These are phyloP conservation scores for Cyclargus thomasi DNA, from an alignment of 1,140 invertebrate genomes.

Conservation along the genomic window DNA sequence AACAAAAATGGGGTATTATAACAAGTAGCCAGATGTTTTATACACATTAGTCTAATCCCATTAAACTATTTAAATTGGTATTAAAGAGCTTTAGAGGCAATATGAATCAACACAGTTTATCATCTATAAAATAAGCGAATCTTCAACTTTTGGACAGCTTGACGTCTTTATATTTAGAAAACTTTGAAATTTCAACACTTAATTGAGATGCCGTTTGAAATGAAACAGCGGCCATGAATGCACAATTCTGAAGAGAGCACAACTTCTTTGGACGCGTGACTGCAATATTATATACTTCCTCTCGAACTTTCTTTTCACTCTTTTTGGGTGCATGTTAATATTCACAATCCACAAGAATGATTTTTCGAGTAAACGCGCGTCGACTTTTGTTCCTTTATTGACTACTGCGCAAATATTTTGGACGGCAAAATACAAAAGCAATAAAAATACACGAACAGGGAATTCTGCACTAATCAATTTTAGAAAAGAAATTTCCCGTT, in stretches of 20 bases:
- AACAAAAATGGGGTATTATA: slow-evolving; percentile 4
- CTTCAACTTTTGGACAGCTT: neutral
- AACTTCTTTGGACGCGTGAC: neutral
- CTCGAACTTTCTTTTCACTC: neutral
- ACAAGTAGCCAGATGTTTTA: slow-evolving; percentile 15
- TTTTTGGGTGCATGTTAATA: neutral
- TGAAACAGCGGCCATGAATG: neutral
- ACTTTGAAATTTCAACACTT: slow-evolving; percentile 7
- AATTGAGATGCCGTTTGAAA: neutral
- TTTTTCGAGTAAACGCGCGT: too few relatives aligned
- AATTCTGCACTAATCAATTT: too few relatives aligned
- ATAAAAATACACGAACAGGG: too few relatives aligned
- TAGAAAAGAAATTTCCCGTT: neutral
- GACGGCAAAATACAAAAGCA: too few relatives aligned
- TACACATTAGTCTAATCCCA: slow-evolving; percentile 13
- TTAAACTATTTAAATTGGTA: neutral
- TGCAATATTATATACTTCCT: neutral
- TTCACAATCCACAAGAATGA: too few relatives aligned
- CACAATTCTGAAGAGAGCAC: neutral
- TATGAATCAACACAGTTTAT: slow-evolving; percentile 12
- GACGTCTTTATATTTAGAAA: neutral
- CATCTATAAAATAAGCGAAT: neutral
- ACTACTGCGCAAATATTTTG: too few relatives aligned
- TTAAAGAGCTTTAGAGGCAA: neutral
- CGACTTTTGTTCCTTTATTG: too few relatives aligned